phyloP scores from a whole-genome alignment of 1,140 invertebrate genomes.

The Tetramorium parvispinum region DNA sequence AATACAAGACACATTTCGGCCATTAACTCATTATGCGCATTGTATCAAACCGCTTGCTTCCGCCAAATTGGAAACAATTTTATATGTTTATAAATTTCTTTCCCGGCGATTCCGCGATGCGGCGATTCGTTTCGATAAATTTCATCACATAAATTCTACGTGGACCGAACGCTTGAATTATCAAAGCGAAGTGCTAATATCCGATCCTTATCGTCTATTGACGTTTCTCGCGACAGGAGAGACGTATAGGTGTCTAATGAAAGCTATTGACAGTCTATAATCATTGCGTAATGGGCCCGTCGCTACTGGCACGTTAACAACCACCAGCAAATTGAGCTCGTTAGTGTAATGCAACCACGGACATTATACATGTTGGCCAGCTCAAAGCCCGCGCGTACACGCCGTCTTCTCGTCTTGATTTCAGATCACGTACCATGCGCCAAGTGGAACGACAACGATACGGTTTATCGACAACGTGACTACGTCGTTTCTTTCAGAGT shows the following conservation, averaged over 20 bases:
- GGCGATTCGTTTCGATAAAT: not conserved
- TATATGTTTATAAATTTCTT: not conserved
- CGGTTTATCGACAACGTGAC: constrained; percentile 54
- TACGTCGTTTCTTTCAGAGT: constrained; percentile 31
- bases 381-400: constrained; percentile 29
- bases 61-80: not conserved
- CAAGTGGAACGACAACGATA: constrained; percentile 58
- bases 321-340: constrained; percentile 58
- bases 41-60: not conserved
- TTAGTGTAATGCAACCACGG: constrained; percentile 57
- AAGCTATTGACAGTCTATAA: constrained; percentile 69
- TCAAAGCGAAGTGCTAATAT: not conserved
- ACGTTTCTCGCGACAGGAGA: constrained; percentile 54
- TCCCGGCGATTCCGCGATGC: not conserved
- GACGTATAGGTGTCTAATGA: constrained; percentile 74
- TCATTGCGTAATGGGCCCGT: constrained; percentile 55
- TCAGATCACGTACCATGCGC: constrained; percentile 51
- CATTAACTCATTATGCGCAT: constrained; percentile 10
- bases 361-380: constrained; percentile 35
- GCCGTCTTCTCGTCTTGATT: constrained; percentile 28
- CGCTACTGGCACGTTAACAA: constrained; percentile 49
- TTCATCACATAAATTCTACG: too few relatives aligned
- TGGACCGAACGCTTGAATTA: constrained; percentile 26
- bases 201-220: constrained; percentile 51
- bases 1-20: not conserved